Evolutionary conservation across 1,140 invertebrate genomes (phyloP), one percentile per base, ranked within the genome.

Genomic region (Pantala flavescens): DNA sequence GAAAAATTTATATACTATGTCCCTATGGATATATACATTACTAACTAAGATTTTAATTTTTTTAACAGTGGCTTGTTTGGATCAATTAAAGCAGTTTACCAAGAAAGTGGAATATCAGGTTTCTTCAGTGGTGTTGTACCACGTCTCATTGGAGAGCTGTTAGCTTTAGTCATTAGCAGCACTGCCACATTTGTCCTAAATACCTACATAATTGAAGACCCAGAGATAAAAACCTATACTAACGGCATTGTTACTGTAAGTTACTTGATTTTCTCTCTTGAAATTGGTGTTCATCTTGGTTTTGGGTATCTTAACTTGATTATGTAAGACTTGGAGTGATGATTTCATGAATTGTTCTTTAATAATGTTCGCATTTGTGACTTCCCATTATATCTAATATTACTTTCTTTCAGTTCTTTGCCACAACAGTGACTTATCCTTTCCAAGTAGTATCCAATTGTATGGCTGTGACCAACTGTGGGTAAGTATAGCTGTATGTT

Each of bases 391-490:
- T 9, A 36, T 36, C 28, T 36, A 2, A 5, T 5, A 5, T 36
- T 5, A 2, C 9, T 78, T 78, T 43, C 78, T 86, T 87, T 36
- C 80, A 91, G 90, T 87, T 90, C 77, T 77, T 95, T 36, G 90
- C 91, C 36, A 90, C 89, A 75, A 87, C 93, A 42, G 79, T 95
- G 49, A 92, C 90, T 11, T 96, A 97, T 82, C 94, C 94, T 23
- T 89, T 96, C 79, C 88, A 90, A 81, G 90, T 97, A 19, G 93
- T 96, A 0, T 91, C 91, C 43, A 92, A 92, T 77, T 94, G 94
- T 80, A 95, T 95, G 90, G 87, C 89, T 76, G 90, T 96, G 3
- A 91, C 90, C 75, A 88, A 91, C 73, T 88, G 88, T n/a, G 88
- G 88, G 87, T 88, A 79, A 84, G 84, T 81, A 75, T 23, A 77